Conservation (phyloP, 2,113 vertebrate genomes). For the Pristiophorus japonicus region DNA sequence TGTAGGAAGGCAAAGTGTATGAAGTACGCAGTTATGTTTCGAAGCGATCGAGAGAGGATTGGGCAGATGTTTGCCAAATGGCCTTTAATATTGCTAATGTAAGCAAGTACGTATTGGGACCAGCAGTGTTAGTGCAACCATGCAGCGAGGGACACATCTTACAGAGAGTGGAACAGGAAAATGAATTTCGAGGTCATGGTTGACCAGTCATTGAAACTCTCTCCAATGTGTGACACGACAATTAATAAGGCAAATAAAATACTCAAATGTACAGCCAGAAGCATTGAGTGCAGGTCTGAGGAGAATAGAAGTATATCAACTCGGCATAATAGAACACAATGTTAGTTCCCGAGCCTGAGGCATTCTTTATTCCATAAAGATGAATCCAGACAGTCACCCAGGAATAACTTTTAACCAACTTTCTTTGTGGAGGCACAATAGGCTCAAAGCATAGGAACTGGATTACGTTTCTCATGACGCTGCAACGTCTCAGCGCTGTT, state of each 20-base stretch:
- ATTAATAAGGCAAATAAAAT: slow-evolving; percentile 29
- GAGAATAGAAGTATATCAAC: slow-evolving; percentile 22
- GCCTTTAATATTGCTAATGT: background rate
- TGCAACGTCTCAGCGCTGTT: background rate
- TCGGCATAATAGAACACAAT: background rate
- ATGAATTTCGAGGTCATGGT: background rate
- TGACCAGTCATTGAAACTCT: slow-evolving; percentile 22
- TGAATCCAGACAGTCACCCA: slow-evolving; percentile 23
- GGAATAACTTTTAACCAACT: slow-evolving; percentile 25
- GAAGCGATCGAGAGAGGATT: background rate
- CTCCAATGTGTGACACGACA: slow-evolving; percentile 1
- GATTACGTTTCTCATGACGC: background rate
- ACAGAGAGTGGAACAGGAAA: background rate
- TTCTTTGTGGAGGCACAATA: background rate
- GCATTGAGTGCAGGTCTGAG: background rate
- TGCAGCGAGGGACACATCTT: background rate
- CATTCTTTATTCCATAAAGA: slow-evolving; percentile 11
- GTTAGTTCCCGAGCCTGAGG: background rate
- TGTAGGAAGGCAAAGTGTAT: background rate
- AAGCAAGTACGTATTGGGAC: background rate
- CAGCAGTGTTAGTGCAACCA: background rate
- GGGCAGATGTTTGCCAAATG: too few relatives aligned
- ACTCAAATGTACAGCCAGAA: slow-evolving; percentile 21
- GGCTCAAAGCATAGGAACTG: background rate
- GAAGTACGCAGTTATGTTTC: background rate